Evolutionary conservation across 2,888 invertebrate species (phyloP).

Genomic region (Drosophila monieri): DNA sequence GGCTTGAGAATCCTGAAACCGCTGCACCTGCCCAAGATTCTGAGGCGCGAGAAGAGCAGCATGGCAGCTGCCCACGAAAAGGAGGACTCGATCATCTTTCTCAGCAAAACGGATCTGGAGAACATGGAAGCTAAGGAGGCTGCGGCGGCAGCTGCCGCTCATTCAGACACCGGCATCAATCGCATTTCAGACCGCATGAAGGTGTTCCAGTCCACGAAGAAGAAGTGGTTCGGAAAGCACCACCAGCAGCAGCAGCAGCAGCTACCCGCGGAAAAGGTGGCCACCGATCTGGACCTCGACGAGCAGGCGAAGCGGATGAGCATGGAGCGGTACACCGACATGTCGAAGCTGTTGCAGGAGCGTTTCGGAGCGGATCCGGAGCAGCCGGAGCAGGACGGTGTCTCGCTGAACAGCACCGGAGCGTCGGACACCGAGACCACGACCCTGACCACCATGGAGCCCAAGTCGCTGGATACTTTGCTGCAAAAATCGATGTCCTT

Average conservation of each 20-base stretch:
- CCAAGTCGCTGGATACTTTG: constrained; percentile 66
- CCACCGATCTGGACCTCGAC: constrained; percentile 85
- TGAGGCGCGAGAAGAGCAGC: constrained; percentile 83
- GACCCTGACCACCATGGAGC: constrained; percentile 73
- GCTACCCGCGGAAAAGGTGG: background rate
- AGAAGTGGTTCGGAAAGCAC: constrained; percentile 87
- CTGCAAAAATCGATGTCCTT: constrained; percentile 83
- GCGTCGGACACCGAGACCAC: constrained; percentile 80
- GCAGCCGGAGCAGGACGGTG: constrained; percentile 56
- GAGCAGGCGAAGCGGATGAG: constrained; percentile 88
- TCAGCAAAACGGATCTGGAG: constrained; percentile 88
- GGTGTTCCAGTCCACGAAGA: constrained; percentile 85
- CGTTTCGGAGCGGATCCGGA: constrained; percentile 85
- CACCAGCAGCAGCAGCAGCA: constrained; percentile 79
- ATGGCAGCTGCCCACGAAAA: constrained; percentile 85
- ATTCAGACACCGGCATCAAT: constrained; percentile 49
- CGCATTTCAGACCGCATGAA: constrained; percentile 84
- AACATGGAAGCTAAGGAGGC: constrained; percentile 84
- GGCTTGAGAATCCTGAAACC: constrained; percentile 86
- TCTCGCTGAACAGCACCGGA: constrained; percentile 67
- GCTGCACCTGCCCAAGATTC: constrained; percentile 81
- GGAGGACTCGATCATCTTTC: constrained; percentile 88
- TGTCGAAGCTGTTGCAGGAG: constrained; percentile 89
- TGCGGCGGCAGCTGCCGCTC: constrained; percentile 58
- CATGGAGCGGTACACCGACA: constrained; percentile 89